Conservation (phyloP, 2,888 invertebrate genomes). For the Yponomeuta sedellus region DNA sequence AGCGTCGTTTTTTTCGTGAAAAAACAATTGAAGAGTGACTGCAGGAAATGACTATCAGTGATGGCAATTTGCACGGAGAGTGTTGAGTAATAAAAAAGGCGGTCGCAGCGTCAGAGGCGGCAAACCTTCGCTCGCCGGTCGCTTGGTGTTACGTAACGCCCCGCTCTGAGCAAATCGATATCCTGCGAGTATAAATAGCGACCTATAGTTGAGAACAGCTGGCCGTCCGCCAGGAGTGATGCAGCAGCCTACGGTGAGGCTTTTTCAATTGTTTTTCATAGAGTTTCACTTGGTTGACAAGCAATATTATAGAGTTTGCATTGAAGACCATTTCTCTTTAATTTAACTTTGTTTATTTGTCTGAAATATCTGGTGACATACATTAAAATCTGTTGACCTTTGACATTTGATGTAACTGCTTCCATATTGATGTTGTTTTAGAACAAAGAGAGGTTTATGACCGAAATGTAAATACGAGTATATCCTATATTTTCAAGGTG, state of each 20-base stretch:
- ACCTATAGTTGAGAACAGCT: slow-evolving; percentile 65
- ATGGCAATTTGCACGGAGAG: neutral
- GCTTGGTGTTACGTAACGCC: slow-evolving; percentile 59
- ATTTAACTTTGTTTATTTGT: neutral
- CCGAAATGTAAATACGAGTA: no score
- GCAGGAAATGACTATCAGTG: neutral
- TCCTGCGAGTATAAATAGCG: slow-evolving; percentile 64
- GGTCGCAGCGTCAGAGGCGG: slow-evolving; percentile 39
- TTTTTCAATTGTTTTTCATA: slow-evolving; percentile 17
- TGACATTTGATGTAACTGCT: neutral
- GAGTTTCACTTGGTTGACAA: neutral
- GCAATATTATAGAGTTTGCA: no score
- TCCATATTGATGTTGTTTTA: neutral
- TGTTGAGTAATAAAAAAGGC: neutral
- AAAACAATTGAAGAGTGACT: neutral
- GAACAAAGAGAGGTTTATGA: neutral
- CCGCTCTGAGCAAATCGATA: slow-evolving; percentile 69
- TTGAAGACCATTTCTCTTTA: neutral
- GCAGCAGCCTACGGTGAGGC: slow-evolving; percentile 67
- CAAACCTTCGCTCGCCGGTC: slow-evolving; percentile 43
- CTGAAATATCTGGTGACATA: neutral
- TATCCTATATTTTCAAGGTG: no score
- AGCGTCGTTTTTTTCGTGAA: neutral
- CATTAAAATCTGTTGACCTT: neutral
- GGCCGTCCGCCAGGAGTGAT: slow-evolving; percentile 56